Evolutionary conservation across 2,888 invertebrate genomes (phyloP), one percentile per base, ranked within the genome.

Genomic region (Bellardia pandia): DNA sequence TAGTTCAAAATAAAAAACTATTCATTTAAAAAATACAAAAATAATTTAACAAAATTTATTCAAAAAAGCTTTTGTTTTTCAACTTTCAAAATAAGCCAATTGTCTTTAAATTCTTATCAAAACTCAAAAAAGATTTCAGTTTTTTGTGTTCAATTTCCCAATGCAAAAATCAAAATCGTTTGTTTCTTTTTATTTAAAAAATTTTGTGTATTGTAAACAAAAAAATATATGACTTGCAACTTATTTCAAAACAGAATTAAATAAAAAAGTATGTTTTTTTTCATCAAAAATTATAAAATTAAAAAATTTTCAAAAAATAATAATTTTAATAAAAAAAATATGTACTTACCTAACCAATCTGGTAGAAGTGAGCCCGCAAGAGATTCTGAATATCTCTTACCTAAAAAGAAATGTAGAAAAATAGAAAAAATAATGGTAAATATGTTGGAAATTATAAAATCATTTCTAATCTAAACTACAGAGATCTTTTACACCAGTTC

Each of bases 301-400:
- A 88, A 89, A 89, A 88, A 62, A 58, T 89, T 80, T 79, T 81
- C 83, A 87, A 88, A 88, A 91, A 91, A 90, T 85, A 85, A 90
- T 74, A 86, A 89, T 37, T 75, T 53, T 89, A 86, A 89, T 75
- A 75, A 88, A 89, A 90, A 77, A 71, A 71, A 40, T 87, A 86
- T 90, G 89, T 91, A 94, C 94, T 94, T 94, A 94, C 94, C 94
- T 93, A 94, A 92, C 94, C 94, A 94, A 91, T 94, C 94, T 91
- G 94, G 94, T 90, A 94, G 93, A 90, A 94, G 91, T 88, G 94
- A 93, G 92, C 94, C 94, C 93, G 94, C 94, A 94, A 94, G 94
- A 94, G 94, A 94, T 94, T 94, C 94, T 91, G 94, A 93, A 92
- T 94, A 94, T 94, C 94, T 94, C 94, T 94, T 94, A 94, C 94